Evolutionary conservation across 1,140 invertebrate species (phyloP), one percentile per base, ranked within the genome.

Genomic region (Sitodiplosis mosellana): DNA sequence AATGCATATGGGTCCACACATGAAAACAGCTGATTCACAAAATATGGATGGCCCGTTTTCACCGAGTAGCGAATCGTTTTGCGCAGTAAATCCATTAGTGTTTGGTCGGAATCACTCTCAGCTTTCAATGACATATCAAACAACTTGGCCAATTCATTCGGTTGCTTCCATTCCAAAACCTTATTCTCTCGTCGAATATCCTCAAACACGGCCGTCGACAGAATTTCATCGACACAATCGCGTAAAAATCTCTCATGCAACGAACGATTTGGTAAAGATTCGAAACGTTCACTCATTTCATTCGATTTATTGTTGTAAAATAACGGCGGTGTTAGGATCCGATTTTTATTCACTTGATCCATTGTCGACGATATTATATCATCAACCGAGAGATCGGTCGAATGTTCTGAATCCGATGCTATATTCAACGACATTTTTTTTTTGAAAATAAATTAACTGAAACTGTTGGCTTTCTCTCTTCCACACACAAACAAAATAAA

Each of bases 41-140:
- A 89, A 58, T 82, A 84, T 1, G 85, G 85, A 66, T 89, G 83
- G 2, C 81, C 83, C 0, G 85, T 88, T 64, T 89, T 88, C 1
- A 91, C 85, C 38, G 84, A 88, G 66, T 83, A 86, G 18, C 72
- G 69, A 47, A 85, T 80, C 14, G 83, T 77, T 50, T 78, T 69
- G 48, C 73, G 69, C 11, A 86, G 60, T 15, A 82, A 58, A 8
- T 69, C 59, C 7, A 84, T 54, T 6, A 90, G 63, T 48, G 77
- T 72, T 1, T 82, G 77, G 44, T 86, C 78, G 14, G 72, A 70
- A 2, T 72, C 69, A 0, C 75, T 73, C 5, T 66, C 61, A 8
- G 72, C 62, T n/a, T 66, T 60, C 6, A 86, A 59, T 21, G 73
- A 61, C 52, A 89, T 70, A 57, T 87, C 76, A 12, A 89, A 69